Evolutionary conservation across 2,113 vertebrate species (phyloP).

Genomic region (Apeltes quadracus): DNA sequence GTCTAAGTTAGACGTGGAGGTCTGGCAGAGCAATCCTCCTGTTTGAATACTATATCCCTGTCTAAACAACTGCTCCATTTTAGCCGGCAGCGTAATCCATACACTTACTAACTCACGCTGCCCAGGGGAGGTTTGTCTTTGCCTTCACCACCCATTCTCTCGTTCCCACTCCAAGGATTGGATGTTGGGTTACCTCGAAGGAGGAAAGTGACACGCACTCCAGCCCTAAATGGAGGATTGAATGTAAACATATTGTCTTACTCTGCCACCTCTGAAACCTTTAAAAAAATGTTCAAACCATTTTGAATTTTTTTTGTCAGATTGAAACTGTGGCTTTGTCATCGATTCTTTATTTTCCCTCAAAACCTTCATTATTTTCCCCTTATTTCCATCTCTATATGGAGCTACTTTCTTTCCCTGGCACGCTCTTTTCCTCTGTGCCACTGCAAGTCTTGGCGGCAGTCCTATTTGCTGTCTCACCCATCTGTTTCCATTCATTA

Average conservation of each 20-base stretch:
- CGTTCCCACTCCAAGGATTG: background rate
- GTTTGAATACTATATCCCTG: conserved; percentile 76
- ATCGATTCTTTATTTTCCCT: conserved; percentile 19
- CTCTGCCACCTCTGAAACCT: background rate
- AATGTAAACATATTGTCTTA: background rate
- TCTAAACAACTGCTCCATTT: conserved; percentile 77
- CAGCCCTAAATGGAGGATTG: background rate
- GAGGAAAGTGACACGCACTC: background rate
- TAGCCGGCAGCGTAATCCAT: conserved; percentile 67
- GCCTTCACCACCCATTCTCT: conserved; percentile 6
- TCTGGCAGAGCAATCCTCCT: conserved; percentile 64
- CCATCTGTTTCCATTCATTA: conserved; percentile 86
- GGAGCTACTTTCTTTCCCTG: conserved; percentile 43
- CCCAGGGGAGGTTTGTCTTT: conserved; percentile 39
- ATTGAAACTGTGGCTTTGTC: background rate
- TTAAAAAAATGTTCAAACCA: conserved; percentile 4
- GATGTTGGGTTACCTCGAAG: background rate
- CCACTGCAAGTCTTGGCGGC: conserved; percentile 71
- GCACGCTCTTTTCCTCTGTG: conserved; percentile 38
- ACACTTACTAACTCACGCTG: conserved; percentile 67
- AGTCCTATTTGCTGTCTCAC: conserved; percentile 58
- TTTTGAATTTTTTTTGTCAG: conserved; percentile 5
- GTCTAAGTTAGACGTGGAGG: conserved; percentile 34
- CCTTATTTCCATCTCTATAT: conserved; percentile 28
- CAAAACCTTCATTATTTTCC: conserved; percentile 22